Percentiles rank a stretch among this genome's conserved stretches.
Evolutionary conservation across 2,888 invertebrate genomes (phyloP).

Genomic region (Archips xylosteana): DNA sequence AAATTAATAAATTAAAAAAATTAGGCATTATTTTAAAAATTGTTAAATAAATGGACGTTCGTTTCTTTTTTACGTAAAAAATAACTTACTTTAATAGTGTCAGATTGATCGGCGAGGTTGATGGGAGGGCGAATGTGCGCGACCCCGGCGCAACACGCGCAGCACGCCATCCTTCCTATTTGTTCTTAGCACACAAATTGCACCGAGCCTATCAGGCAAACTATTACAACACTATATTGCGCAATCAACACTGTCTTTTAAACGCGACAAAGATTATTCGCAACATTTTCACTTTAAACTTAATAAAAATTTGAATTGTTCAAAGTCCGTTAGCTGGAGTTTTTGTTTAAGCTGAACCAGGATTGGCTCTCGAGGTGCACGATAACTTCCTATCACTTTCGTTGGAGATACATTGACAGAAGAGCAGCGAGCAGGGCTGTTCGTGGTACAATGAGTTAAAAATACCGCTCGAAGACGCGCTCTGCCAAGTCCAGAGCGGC

Average conservation of each 20-base stretch:
- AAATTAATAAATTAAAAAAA: background rate
- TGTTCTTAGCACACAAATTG: conserved; percentile 64
- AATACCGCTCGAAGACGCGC: conserved; percentile 84
- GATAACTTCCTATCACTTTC: conserved; percentile 75
- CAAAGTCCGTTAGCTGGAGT: conserved; percentile 50
- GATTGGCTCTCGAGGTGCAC: conserved; percentile 52
- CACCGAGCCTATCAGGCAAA: conserved; percentile 60
- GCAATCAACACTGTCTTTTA: conserved; percentile 62
- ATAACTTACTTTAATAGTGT: conserved; percentile 90
- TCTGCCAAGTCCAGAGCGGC: conserved; percentile 78
- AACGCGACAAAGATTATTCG: conserved; percentile 18
- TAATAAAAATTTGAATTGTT: conserved; percentile 52
- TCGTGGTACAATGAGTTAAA: conserved; percentile 84
- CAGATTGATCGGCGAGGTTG: conserved; percentile 89
- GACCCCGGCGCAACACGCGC: conserved; percentile 88
- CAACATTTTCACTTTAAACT: conserved; percentile 47
- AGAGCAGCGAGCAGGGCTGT: conserved; percentile 77
- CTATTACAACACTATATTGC: conserved; percentile 66
- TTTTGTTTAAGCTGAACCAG: conserved; percentile 48
- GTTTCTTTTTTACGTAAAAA: background rate
- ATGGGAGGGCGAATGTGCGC: conserved; percentile 91
- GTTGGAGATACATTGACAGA: conserved; percentile 73
- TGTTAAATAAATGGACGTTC: background rate
- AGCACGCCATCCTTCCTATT: conserved; percentile 84
- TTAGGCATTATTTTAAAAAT: background rate